A percentile compares a stretch with the other conserved stretches of the same genome.
Conservation (phyloP, 1,140 invertebrate species). For the Brachionus manjavacas region DNA sequence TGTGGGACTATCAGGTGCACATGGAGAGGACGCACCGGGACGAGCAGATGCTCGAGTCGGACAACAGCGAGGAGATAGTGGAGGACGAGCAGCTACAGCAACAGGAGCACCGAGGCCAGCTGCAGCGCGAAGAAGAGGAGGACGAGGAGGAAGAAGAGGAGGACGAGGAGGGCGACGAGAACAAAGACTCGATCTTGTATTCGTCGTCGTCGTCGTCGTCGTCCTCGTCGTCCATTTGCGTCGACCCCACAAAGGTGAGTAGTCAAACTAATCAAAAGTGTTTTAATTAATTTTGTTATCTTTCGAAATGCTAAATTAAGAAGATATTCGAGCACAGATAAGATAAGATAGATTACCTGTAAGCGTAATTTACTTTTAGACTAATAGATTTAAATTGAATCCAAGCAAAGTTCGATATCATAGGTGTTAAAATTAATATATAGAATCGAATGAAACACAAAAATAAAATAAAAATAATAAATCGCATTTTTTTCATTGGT, state of each 20-base stretch:
- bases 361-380: constrained; percentile 33
- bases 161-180: neutral
- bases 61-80: neutral
- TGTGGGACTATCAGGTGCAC: constrained; percentile 40
- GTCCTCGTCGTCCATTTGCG: neutral
- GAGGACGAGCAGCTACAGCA: neutral
- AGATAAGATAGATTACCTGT: constrained; percentile 40
- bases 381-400: neutral
- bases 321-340: constrained; percentile 15
- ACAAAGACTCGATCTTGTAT: neutral
- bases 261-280: neutral
- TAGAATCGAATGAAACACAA: no score
- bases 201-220: constrained; percentile 8
- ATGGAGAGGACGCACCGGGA: constrained; percentile 2
- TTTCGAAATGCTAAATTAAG: constrained; percentile 22
- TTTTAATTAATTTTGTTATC: constrained; percentile 28
- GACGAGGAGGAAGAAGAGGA: constrained; percentile 5
- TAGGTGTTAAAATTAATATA: constrained; percentile 18
- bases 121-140: no score
- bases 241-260: neutral
- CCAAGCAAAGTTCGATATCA: neutral
- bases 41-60: neutral
- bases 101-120: no score
- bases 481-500: neutral
- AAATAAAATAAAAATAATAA: no score